Evolutionary conservation across 2,113 vertebrate species (phyloP), one percentile per base, ranked within the genome.

Genomic region (Miniopterus natalensis): DNA sequence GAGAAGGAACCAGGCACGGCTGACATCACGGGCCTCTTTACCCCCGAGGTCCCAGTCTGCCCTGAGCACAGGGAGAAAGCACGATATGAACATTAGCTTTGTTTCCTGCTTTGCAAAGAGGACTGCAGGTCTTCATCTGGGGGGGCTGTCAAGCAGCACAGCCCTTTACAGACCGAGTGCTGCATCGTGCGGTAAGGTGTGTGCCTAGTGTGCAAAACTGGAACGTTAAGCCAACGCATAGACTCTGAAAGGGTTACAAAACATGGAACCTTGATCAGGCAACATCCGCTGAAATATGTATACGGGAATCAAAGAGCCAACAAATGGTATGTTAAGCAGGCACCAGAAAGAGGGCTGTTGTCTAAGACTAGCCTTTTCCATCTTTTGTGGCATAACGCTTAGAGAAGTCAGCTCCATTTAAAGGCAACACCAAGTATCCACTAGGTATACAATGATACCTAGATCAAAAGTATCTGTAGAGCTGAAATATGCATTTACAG

Each of bases 151-250:
- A 89, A 87, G 70, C 53, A 90, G 65, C 18, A 11, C 10, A 59
- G 53, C 49, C 23, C 61, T 88, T 95, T 88, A 31, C 53, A 95
- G 79, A 73, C n/a, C 77, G 80, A 75, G 42, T 36, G 27, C 21
- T 66, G 2, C 47, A 29, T 29, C 49, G 29, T 45, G 17, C 12
- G 53, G 42, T 61, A 47, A 61, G 12, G 21, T 75, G 25, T 13
- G 1, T 51, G 49, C 23, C 23, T 27, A 0, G 31, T 59, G 18
- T 96, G 36, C 29, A 94, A 80, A 95, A 65, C 18, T 61, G 17
- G 6, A 79, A 42, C 20, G 66, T 23, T 42, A 81, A 90, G 18
- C 49, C 17, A 61, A 65, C 25, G 3, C 47, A 14, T 1, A 66
- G 31, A 68, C 49, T 51, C 71, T 59, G n/a, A 77, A 80, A n/a